phyloP scores from a whole-genome alignment of 2,113 vertebrate species.

The Paracyprichromis sp. region DNA sequence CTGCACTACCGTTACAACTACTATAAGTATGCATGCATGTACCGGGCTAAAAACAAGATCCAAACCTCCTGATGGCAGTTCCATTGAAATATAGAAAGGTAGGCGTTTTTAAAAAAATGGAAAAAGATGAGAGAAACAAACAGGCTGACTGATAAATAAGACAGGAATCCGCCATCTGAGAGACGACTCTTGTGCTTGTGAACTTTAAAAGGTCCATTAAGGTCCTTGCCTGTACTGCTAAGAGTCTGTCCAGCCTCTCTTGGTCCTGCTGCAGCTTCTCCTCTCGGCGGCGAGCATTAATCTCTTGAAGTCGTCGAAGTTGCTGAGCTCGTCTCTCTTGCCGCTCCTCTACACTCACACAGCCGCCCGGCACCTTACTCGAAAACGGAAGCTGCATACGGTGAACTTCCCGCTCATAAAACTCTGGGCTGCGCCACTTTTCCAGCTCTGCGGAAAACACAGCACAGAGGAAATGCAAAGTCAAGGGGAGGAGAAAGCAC shows the following conservation, averaged over 20 bases:
- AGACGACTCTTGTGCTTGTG: background rate
- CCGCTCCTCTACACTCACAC: slow-evolving; percentile 82
- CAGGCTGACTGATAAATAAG: background rate
- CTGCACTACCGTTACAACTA: background rate
- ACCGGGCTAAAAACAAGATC: background rate
- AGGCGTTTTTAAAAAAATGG: background rate
- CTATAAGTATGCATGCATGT: background rate
- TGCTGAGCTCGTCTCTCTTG: slow-evolving; percentile 91
- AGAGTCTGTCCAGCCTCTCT: slow-evolving; percentile 82
- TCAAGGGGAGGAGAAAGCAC: background rate
- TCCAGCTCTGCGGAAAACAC: slow-evolving; percentile 75
- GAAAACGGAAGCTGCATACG: slow-evolving; percentile 95
- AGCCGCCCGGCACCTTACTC: slow-evolving; percentile 79
- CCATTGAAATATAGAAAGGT: background rate
- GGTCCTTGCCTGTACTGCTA: slow-evolving; percentile 79
- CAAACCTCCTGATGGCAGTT: background rate
- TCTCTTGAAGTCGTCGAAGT: slow-evolving; percentile 86
- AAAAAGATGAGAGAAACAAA: background rate
- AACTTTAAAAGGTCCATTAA: background rate
- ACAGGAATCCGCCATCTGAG: background rate
- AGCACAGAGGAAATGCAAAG: background rate
- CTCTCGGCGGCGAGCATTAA: slow-evolving; percentile 85
- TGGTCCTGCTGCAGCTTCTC: slow-evolving; percentile 92
- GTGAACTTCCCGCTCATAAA: slow-evolving; percentile 88
- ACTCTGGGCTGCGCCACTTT: slow-evolving; percentile 88